phyloP scores from a whole-genome alignment of 2,113 vertebrate species.

The Aegithalos caudatus region DNA sequence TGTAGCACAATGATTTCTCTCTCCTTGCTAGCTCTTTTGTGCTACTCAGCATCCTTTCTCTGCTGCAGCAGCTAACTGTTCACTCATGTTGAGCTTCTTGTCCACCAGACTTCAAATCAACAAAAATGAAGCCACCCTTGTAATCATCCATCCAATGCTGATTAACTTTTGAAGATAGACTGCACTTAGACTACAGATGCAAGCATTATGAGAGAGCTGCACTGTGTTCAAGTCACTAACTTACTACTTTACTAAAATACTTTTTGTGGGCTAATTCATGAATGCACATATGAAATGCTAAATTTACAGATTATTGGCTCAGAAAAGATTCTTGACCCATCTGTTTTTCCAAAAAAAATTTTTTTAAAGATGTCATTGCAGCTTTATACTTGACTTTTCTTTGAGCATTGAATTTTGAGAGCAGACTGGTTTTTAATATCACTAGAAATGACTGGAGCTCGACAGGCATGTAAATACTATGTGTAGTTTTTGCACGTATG shows the following conservation, averaged over 20 bases:
- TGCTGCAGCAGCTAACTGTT: not conserved
- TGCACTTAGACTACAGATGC: not conserved
- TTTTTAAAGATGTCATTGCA: not conserved
- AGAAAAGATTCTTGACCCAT: not conserved
- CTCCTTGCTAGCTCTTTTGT: not conserved
- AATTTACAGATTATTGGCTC: not conserved
- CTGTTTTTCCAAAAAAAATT: not conserved
- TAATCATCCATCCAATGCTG: not conserved
- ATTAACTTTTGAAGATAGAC: not conserved
- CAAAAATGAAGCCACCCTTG: not conserved
- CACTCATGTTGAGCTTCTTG: not conserved
- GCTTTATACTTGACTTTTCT: not conserved
- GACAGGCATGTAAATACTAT: not conserved
- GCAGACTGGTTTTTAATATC: not conserved
- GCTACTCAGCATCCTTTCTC: no score
- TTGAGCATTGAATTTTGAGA: not conserved
- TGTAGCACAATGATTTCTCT: not conserved
- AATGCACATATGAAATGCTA: not conserved
- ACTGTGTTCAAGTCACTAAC: not conserved
- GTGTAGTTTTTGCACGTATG: not conserved
- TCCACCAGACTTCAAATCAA: not conserved
- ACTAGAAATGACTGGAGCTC: not conserved
- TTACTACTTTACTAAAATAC: not conserved
- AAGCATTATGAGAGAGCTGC: not conserved
- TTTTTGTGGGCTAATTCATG: not conserved